Evolutionary conservation across 92 coral and sea anemone genomes (phyloP).

Genomic region (Phenganax stokvisi): DNA sequence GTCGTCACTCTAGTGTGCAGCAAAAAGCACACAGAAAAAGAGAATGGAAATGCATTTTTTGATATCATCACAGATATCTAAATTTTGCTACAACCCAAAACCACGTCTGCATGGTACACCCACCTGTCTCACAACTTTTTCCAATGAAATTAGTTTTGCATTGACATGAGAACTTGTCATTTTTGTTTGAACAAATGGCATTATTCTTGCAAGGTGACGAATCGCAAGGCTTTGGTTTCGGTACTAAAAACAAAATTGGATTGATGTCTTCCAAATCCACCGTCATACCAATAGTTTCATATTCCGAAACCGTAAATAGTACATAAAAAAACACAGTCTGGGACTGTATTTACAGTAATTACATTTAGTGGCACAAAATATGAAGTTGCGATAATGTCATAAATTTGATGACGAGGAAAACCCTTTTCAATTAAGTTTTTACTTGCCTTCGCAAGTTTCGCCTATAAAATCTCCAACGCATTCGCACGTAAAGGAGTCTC

Average conservation of each 20-base stretch:
- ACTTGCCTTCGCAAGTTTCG: not conserved
- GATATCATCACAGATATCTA: not conserved
- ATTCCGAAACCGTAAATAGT: not conserved
- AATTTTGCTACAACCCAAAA: not conserved
- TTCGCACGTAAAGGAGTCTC: not conserved
- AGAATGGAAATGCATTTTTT: not conserved
- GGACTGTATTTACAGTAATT: too few species aligned
- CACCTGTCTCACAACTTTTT: not conserved
- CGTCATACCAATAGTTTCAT: not conserved
- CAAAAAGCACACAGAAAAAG: not conserved
- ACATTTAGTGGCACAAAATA: too few species aligned
- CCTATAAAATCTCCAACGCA: not conserved
- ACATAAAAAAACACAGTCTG: too few species aligned
- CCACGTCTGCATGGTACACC: not conserved
- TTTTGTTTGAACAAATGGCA: not conserved
- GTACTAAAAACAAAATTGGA: slow-evolving; percentile 3
- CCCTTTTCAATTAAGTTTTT: not conserved
- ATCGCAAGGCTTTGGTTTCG: slow-evolving; percentile 27
- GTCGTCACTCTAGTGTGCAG: too few species aligned
- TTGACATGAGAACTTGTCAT: not conserved
- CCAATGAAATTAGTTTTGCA: slow-evolving; percentile 10
- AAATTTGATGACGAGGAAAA: not conserved
- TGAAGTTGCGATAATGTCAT: too few species aligned
- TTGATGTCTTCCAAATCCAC: not conserved
- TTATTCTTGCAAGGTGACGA: slow-evolving; percentile 18